Base-by-base conservation (phyloP, 2,113 vertebrate species). In the Carollia perspicillata region DNA sequence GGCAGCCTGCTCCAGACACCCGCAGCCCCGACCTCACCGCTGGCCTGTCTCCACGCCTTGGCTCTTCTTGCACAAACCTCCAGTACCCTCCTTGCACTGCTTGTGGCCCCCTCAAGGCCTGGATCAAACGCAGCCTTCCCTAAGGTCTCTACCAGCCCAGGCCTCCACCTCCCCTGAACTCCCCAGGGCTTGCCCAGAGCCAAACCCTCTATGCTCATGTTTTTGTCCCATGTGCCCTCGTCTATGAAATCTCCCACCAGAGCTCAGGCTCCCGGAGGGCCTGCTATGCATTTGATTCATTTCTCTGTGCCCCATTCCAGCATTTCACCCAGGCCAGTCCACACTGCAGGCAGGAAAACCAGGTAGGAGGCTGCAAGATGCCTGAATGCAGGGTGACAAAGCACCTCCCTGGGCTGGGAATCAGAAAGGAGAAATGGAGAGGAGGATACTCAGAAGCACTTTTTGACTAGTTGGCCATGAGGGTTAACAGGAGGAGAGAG, bases 71-170 rank as follows among this genome's bases (percentile, higher is more conserved):
- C 55, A 17, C 49, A 74, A 14, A 4, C 68, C 30, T n/a, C n/a
- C 5, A 12, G 9, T 11, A 12, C 33, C 35, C n/a, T 33, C 80
- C 26, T 60, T 26, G 13, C 1, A 6, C 86, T 9, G 20, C 40
- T 74, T 7, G 12, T 8, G n/a, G 22, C 13, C 30, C 22, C 17
- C 12, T 49, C 53, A 22, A 58, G 37, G 80, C 72, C 30, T 18
- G 12, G 44, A 5, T 47, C 18, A 17, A 53, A 18, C 1, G 47
- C 40, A 81, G 55, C 13, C 68, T 68, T 47, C 44, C 63, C 22
- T 0, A 1, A 58, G 53, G 16, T n/a, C 18, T 26, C 26, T 5
- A 8, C 23, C 17, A 2, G 0, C n/a, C 33, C 35, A 26, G 44
- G 10, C 42, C 20, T 40, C 23, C 9, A 0, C 33, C n/a, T 49